Percentiles rank a stretch among this genome's conserved stretches.
phyloP scores from a whole-genome alignment of 2,888 invertebrate species.

The Ypsolopha sequella region DNA sequence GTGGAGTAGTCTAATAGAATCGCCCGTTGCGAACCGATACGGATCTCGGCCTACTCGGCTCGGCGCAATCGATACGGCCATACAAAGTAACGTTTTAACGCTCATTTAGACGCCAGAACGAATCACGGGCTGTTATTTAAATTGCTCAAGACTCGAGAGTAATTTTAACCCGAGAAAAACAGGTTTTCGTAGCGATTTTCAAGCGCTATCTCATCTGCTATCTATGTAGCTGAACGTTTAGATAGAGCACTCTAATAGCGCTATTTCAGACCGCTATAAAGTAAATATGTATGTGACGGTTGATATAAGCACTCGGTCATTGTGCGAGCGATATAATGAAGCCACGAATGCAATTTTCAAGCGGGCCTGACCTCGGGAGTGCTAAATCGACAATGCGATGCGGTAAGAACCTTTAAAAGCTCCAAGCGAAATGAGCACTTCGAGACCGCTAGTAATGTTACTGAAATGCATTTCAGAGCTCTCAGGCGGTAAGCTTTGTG shows the following conservation, averaged over 20 bases:
- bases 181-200: slow-evolving; percentile 37
- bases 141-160: slow-evolving; percentile 37
- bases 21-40: slow-evolving; percentile 4
- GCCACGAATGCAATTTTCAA: slow-evolving; percentile 43
- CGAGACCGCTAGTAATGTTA: slow-evolving; percentile 35
- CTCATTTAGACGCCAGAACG: slow-evolving; percentile 35
- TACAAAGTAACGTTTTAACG: slow-evolving; percentile 40
- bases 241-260: slow-evolving; percentile 27
- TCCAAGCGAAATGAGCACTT: slow-evolving; percentile 38
- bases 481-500: slow-evolving; percentile 51
- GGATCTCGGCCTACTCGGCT: neutral
- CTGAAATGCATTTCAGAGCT: slow-evolving; percentile 52
- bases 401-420: slow-evolving; percentile 21
- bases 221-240: slow-evolving; percentile 16
- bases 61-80: slow-evolving; percentile 25
- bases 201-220: slow-evolving; percentile 30
- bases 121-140: slow-evolving; percentile 45
- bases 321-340: slow-evolving; percentile 36
- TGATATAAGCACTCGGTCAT: slow-evolving; percentile 28
- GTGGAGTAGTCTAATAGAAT: slow-evolving; percentile 23
- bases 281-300: slow-evolving; percentile 11
- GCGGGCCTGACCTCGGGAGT: slow-evolving; percentile 25
- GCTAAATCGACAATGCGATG: slow-evolving; percentile 19
- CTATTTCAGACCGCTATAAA: slow-evolving; percentile 22
- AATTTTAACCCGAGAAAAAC: slow-evolving; percentile 34